Conservation (phyloP, 2,888 invertebrate species). For the Adela reaumurella region DNA sequence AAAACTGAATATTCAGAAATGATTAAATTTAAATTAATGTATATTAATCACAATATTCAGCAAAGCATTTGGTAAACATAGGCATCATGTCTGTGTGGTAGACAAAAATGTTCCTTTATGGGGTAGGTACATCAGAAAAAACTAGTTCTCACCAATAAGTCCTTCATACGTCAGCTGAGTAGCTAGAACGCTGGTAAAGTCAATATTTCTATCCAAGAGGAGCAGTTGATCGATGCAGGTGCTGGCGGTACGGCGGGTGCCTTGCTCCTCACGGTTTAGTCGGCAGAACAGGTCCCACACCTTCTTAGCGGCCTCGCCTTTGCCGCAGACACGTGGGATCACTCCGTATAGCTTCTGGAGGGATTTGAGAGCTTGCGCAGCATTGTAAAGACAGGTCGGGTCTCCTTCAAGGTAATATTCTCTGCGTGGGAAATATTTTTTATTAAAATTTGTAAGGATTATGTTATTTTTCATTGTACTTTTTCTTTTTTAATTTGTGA, state of each 20-base stretch:
- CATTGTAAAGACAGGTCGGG: slow-evolving; percentile 81
- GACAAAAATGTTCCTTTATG: too few species aligned
- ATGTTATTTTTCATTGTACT: too few species aligned
- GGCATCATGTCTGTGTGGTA: too few species aligned
- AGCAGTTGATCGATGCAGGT: slow-evolving; percentile 82
- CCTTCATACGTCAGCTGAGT: slow-evolving; percentile 98
- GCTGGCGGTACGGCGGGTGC: slow-evolving; percentile 48
- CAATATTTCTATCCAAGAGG: slow-evolving; percentile 85
- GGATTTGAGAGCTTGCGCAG: slow-evolving; percentile 81
- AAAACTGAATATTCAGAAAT: too few species aligned
- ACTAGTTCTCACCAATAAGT: slow-evolving; percentile 71
- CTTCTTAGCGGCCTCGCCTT: slow-evolving; percentile 83
- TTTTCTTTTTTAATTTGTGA: too few species aligned
- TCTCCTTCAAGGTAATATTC: slow-evolving; percentile 89
- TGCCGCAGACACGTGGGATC: slow-evolving; percentile 85
- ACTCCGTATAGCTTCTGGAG: slow-evolving; percentile 87
- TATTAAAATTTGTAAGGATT: too few species aligned
- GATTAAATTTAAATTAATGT: too few species aligned
- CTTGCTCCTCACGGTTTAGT: slow-evolving; percentile 64
- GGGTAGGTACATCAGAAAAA: too few species aligned
- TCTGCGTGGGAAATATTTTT: slow-evolving; percentile 26
- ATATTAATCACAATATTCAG: too few species aligned
- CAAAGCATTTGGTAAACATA: too few species aligned
- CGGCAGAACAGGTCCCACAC: slow-evolving; percentile 84
- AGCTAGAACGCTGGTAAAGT: slow-evolving; percentile 86